These are phyloP conservation scores for Heliothis virescens DNA, from an alignment of 1,140 invertebrate species.

Conservation along the genomic window DNA sequence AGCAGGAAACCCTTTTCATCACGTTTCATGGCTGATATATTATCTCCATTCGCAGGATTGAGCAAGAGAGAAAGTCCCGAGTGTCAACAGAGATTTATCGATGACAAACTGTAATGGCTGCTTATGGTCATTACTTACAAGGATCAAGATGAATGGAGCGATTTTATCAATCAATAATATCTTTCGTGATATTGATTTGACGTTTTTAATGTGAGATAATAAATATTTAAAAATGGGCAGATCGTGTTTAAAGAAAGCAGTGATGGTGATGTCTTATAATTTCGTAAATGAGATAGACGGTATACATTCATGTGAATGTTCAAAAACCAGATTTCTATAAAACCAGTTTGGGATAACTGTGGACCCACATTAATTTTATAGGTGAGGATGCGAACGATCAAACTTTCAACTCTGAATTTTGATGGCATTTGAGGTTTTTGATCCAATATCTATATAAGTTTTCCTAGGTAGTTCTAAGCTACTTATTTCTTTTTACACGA, in stretches of 20 bases:
- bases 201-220: background rate
- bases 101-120: slow-evolving; percentile 23
- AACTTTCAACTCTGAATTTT: background rate
- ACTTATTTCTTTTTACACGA: background rate
- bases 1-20: background rate
- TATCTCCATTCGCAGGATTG: slow-evolving; percentile 10
- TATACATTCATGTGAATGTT: no score
- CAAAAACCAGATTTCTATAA: no score
- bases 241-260: no score
- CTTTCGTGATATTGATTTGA: background rate
- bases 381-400: no score
- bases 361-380: no score
- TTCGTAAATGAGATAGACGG: no score
- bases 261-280: background rate
- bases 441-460: no score
- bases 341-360: no score
- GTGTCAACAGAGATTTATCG: slow-evolving; percentile 26
- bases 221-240: slow-evolving; percentile 21
- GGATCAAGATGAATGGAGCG: slow-evolving; percentile 24
- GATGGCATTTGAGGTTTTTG: background rate
- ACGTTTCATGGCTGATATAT: background rate
- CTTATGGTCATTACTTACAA: slow-evolving; percentile 20
- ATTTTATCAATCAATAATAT: slow-evolving; percentile 28
- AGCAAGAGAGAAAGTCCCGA: slow-evolving; percentile 29
- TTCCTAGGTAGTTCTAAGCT: background rate